Evolutionary conservation across 1,140 invertebrate genomes (phyloP), one percentile per base, ranked within the genome.

Genomic region (Anastrepha obliqua): DNA sequence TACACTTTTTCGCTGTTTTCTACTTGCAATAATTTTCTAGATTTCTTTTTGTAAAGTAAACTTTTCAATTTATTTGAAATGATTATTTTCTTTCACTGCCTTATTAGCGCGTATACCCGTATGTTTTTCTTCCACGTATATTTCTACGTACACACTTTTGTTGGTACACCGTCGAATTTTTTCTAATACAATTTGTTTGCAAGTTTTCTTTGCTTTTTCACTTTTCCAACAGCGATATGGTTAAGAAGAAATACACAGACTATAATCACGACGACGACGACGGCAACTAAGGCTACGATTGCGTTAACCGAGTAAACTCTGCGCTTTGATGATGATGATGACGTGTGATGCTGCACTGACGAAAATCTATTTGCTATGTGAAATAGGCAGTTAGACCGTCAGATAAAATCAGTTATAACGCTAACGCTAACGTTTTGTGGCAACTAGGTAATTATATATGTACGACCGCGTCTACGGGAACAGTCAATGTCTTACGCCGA

Each of bases 391-490:
- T 81, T 74, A n/a, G 15, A 81, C 47, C 44, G 74, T n/a, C 47
- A 55, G n/a, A 17, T 47, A 81, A 51, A 81, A 81, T 11, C 11
- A 55, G 17, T 29, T 29, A 67, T 29, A 67, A 67, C 20, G 67
- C 67, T 74, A 39, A 74, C 51, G 51, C 55, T 29, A 6, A 29
- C 44, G 47, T 20, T 70, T 81, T 81, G 51, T 74, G 70, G 70
- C 70, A 74, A 74, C 42, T 74, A 47, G 70, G 70, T 42, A 74
- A 13, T 44, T 74, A n/a, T 70, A 1, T 74, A 2, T 81, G 47
- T 81, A 81, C 74, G 74, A 81, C 74, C 74, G 74, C 74, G 74
- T 81, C 51, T 81, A 81, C 74, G 47, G 20, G 44, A 81, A 2
- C 74, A 58, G 47, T 81, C 6, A 81, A 81, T 81, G 47, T 55